Evolutionary conservation across 2,797 vertebrate species (phyloP).

Genomic region (Parauchenoglanis ngamensis): DNA sequence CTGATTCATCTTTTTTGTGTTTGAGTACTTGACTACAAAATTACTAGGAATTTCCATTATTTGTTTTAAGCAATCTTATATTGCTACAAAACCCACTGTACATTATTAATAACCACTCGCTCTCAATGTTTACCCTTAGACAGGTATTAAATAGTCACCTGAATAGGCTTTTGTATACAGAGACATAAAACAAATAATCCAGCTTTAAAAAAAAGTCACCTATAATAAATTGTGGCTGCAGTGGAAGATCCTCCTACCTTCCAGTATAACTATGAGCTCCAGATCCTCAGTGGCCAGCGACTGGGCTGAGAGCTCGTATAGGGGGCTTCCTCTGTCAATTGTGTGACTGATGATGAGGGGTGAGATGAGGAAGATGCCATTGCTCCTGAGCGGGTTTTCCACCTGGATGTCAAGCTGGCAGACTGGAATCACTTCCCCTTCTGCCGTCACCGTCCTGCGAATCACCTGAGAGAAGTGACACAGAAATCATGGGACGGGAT

Average conservation of each 20-base stretch:
- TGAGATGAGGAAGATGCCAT: constrained; percentile 94
- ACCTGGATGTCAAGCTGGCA: constrained; percentile 95
- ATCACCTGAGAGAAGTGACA: constrained; percentile 75
- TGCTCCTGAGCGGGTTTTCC: constrained; percentile 93
- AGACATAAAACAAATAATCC: neutral
- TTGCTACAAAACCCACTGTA: neutral
- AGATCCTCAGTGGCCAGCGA: constrained; percentile 86
- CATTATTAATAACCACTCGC: neutral
- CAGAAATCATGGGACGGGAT: neutral
- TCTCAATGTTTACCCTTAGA: neutral
- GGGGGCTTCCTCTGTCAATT: constrained; percentile 89
- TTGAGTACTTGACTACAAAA: neutral
- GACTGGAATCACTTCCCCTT: constrained; percentile 94
- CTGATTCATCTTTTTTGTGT: neutral
- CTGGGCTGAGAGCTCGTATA: constrained; percentile 89
- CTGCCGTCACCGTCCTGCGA: constrained; percentile 85
- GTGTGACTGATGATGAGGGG: constrained; percentile 93
- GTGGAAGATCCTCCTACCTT: constrained; percentile 70
- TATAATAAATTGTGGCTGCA: neutral
- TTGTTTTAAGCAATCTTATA: neutral
- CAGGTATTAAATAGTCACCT: neutral
- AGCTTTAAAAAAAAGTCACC: neutral
- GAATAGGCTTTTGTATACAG: neutral
- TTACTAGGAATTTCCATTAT: neutral
- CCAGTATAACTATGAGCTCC: constrained; percentile 93